phyloP scores from a whole-genome alignment of 2,888 invertebrate species.

The Cephus pygmeus region DNA sequence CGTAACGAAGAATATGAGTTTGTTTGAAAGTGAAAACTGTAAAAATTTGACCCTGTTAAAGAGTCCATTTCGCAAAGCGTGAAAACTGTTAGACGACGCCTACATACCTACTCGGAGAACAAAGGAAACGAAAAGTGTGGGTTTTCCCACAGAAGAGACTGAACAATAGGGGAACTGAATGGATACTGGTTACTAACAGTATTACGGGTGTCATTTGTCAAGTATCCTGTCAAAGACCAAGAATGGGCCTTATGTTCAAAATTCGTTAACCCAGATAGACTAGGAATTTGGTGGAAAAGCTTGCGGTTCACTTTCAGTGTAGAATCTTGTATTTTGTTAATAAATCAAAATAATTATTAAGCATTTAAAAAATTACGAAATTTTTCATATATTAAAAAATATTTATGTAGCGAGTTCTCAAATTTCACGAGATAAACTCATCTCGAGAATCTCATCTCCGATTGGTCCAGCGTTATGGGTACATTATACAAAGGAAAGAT shows the following conservation, averaged over 20 bases:
- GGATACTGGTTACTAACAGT: conserved; percentile 49
- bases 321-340: background rate
- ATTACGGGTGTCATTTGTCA: conserved; percentile 54
- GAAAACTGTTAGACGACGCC: background rate
- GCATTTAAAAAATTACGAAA: background rate
- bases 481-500: background rate
- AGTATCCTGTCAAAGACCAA: conserved; percentile 37
- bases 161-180: conserved; percentile 34
- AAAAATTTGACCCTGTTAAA: background rate
- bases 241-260: background rate
- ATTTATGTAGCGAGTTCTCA: background rate
- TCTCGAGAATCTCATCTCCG: background rate
- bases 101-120: background rate
- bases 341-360: background rate
- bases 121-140: background rate
- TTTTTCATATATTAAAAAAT: background rate
- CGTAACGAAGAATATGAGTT: background rate
- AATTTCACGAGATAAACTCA: background rate
- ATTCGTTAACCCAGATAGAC: background rate
- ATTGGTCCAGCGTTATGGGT: background rate
- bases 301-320: background rate
- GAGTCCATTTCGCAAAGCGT: conserved; percentile 1
- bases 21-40: background rate
- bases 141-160: background rate
- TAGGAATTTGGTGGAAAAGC: background rate